phyloP scores from a whole-genome alignment of 2,797 vertebrate genomes.

The Oreonectes daqikongensis region DNA sequence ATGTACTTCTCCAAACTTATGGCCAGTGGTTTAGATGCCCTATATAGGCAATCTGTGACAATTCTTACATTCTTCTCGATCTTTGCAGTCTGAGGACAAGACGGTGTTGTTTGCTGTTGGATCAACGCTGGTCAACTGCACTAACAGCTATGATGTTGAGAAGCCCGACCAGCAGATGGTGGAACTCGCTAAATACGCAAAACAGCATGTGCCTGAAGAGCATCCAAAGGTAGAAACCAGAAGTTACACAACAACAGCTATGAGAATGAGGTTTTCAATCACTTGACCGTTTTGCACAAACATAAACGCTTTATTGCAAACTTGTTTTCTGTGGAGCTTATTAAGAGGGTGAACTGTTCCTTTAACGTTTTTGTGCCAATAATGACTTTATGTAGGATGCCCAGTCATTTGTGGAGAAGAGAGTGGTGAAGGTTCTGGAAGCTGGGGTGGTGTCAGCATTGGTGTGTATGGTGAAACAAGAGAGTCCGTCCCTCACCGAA shows the following conservation, averaged over 20 bases:
- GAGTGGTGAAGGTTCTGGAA: conserved; percentile 85
- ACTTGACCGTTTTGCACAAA: neutral
- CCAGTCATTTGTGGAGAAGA: conserved; percentile 80
- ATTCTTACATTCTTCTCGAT: neutral
- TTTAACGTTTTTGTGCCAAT: neutral
- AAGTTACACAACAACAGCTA: neutral
- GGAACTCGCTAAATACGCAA: conserved; percentile 96
- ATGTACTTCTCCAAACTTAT: neutral
- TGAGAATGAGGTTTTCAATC: neutral
- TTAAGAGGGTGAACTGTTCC: neutral
- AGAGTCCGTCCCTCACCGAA: conserved; percentile 86
- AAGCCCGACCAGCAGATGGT: conserved; percentile 95
- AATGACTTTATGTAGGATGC: conserved; percentile 80
- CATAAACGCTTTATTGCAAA: neutral
- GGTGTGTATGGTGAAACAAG: conserved; percentile 93
- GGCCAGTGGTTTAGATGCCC: neutral
- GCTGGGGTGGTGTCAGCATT: conserved; percentile 91
- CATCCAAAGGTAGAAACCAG: conserved; percentile 89
- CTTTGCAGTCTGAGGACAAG: conserved; percentile 89
- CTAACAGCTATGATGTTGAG: conserved; percentile 94
- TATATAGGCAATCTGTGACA: neutral
- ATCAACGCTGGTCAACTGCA: conserved; percentile 95
- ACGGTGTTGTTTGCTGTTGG: conserved; percentile 92
- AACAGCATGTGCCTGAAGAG: conserved; percentile 94
- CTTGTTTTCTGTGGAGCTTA: neutral